Evolutionary conservation across 2,113 vertebrate genomes (phyloP).

Genomic region (Callorhinus ursinus): DNA sequence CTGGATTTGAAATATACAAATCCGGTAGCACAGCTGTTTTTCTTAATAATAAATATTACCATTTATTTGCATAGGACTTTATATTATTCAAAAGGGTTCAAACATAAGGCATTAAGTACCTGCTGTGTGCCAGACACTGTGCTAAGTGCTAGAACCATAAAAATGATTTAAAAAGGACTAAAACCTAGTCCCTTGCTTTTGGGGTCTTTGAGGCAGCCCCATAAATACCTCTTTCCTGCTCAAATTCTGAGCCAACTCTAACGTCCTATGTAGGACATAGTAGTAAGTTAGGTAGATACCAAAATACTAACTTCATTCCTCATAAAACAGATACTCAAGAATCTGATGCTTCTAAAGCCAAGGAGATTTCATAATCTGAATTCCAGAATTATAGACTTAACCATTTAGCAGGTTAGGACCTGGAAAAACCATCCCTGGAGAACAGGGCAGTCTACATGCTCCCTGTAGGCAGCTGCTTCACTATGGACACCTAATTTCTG

Average conservation of each 20-base stretch:
- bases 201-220: not conserved
- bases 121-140: not conserved
- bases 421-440: not conserved
- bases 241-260: not conserved
- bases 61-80: not conserved
- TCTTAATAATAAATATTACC: conserved; percentile 22
- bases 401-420: not conserved
- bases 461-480: not conserved
- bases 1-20: not conserved
- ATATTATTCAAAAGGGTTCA: conserved; percentile 22
- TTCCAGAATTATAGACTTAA: not conserved
- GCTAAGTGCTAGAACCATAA: not conserved
- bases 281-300: not conserved
- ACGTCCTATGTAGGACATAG: not conserved
- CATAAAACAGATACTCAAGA: not conserved
- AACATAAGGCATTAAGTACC: not conserved
- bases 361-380: not conserved
- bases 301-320: not conserved
- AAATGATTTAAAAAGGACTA: not conserved
- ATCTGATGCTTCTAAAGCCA: not conserved
- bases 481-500: not conserved
- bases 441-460: not conserved
- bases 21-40: not conserved
- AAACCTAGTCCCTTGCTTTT: not conserved
- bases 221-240: not conserved